Conservation (phyloP, 2,797 vertebrate species). For the Benthosema pterotum region DNA sequence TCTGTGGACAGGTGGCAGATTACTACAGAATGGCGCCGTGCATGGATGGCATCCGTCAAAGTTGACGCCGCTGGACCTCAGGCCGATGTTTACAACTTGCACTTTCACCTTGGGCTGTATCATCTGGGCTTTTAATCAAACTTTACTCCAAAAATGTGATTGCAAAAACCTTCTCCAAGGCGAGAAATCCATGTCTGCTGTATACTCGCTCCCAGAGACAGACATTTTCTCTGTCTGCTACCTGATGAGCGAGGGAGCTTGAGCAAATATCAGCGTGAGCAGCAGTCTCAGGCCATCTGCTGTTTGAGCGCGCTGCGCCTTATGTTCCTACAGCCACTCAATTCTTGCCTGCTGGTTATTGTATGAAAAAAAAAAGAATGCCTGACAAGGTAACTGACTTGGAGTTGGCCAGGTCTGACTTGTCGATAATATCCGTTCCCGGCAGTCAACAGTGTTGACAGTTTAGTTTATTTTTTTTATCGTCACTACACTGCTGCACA, state of each 20-base stretch:
- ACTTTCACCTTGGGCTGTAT: too few species aligned
- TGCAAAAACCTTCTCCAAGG: too few species aligned
- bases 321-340: constrained; percentile 41
- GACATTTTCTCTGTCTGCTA: constrained; percentile 36
- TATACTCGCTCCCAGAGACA: too few species aligned
- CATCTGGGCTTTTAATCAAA: too few species aligned
- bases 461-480: too few species aligned
- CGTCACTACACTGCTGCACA: not conserved
- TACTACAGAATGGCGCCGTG: constrained; percentile 5
- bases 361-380: constrained; percentile 24
- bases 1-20: constrained; percentile 11
- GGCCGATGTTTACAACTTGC: too few species aligned
- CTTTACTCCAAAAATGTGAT: too few species aligned
- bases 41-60: constrained; percentile 38
- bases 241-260: constrained; percentile 18
- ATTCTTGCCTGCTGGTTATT: constrained; percentile 42
- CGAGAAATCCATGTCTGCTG: too few species aligned
- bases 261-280: constrained; percentile 68
- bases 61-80: not conserved
- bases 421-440: constrained; percentile 60
- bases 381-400: constrained; percentile 57
- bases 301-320: constrained; percentile 33
- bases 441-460: too few species aligned
- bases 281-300: constrained; percentile 66
- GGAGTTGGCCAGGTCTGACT: constrained; percentile 55